These are phyloP conservation scores for Trialeurodes vaporariorum DNA, from an alignment of 1,140 invertebrate genomes.

Conservation along the genomic window DNA sequence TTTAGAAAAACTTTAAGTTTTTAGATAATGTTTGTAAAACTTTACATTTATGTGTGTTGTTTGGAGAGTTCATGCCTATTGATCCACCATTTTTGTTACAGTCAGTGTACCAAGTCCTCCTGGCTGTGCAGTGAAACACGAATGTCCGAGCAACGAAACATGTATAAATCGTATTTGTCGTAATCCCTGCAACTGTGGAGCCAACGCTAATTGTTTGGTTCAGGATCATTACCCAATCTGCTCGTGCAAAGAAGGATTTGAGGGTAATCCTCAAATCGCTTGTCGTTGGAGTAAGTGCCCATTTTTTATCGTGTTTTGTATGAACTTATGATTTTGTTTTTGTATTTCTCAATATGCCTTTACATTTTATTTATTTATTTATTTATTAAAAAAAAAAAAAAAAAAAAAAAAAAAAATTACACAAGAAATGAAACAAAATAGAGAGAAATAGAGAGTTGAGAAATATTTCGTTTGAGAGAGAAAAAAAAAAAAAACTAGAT, in stretches of 20 bases:
- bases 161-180: conserved; percentile 75
- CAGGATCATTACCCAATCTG: conserved; percentile 75
- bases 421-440: no score
- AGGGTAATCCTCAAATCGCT: conserved; percentile 69
- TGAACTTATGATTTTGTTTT: no score
- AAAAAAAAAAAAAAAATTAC: no score
- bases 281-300: conserved; percentile 46
- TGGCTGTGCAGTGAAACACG: conserved; percentile 62
- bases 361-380: no score
- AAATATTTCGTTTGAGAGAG: no score
- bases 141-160: conserved; percentile 62
- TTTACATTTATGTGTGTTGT: neutral
- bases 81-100: conserved; percentile 13
- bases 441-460: no score
- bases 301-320: no score
- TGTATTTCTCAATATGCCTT: no score
- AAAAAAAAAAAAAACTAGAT: no score
- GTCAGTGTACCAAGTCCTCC: conserved; percentile 50
- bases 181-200: conserved; percentile 76
- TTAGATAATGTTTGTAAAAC: neutral
- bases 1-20: no score
- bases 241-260: conserved; percentile 65
- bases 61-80: neutral
- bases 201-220: conserved; percentile 68
- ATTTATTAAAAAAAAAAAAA: no score